Evolutionary conservation across 2,797 vertebrate species (phyloP).

Genomic region (Labroides dimidiatus): DNA sequence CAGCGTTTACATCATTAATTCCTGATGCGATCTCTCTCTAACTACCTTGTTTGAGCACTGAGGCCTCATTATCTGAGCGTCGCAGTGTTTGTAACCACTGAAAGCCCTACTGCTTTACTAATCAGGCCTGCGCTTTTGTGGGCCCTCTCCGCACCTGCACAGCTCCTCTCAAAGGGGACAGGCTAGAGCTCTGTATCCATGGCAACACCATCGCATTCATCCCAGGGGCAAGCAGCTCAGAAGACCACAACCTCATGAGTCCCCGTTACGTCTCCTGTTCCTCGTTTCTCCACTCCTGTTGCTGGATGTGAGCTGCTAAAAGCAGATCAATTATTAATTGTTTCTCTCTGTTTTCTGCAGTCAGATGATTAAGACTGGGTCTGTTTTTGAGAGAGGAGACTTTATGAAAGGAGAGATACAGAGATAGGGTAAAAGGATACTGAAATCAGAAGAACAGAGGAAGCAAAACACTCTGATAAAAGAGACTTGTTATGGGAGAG

Average conservation of each 20-base stretch:
- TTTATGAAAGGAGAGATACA: conserved; percentile 17
- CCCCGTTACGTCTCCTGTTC: conserved; percentile 57
- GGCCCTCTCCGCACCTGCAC: conserved; percentile 80
- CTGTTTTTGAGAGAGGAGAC: conserved; percentile 28
- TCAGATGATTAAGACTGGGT: conserved; percentile 47
- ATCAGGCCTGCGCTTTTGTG: conserved; percentile 82
- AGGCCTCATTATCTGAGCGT: conserved; percentile 69
- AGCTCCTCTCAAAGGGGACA: conserved; percentile 69
- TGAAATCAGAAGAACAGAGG: conserved; percentile 33
- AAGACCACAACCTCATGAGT: conserved; percentile 70
- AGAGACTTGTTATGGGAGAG: conserved; percentile 25
- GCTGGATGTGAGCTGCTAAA: conserved; percentile 60
- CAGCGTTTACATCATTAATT: conserved; percentile 39
- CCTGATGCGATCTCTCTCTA: conserved; percentile 35
- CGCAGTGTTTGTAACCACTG: conserved; percentile 58
- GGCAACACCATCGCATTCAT: conserved; percentile 84
- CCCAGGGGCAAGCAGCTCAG: conserved; percentile 66
- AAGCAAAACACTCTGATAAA: conserved; percentile 22
- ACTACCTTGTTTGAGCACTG: conserved; percentile 57
- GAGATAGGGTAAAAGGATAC: conserved; percentile 18
- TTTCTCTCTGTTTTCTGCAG: conserved; percentile 43
- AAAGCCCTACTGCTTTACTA: conserved; percentile 78
- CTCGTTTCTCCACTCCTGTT: conserved; percentile 43
- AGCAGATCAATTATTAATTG: conserved; percentile 80
- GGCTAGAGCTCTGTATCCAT: conserved; percentile 76